Evolutionary conservation across 2,888 invertebrate genomes (phyloP), one percentile per base, ranked within the genome.

Genomic region (Drosophila hawaiiensis): DNA sequence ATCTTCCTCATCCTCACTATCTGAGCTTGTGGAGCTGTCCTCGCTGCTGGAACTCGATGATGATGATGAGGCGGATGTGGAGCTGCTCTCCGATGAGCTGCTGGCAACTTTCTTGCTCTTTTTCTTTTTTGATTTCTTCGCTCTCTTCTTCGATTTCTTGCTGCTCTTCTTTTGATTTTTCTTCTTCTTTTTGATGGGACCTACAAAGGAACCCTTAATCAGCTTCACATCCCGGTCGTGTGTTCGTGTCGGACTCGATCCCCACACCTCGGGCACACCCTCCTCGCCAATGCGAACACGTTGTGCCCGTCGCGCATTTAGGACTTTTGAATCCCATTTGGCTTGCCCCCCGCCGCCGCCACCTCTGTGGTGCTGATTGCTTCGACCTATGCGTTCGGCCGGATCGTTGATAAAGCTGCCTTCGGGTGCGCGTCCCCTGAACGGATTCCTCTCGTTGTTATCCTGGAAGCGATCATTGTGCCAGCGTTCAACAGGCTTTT

Each of bases 201-300:
- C 86, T 64, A 85, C 74, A 70, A 85, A 89, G 4, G 91, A 89
- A 12, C 83, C 89, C 37, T 84, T 87, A 0, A 91, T 73, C 0
- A 90, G 54, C 59, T 88, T 62, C 3, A 87, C 88, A 22, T 91
- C 84, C 19, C 80, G 69, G 22, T 83, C 80, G 29, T 94, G 95
- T 7, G 56, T n/a, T 7, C 95, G 94, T 0, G 94, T 89, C 0
- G 97, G 97, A 3, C 97, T 97, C 91, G 95, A 95, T 35, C 95
- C 96, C 97, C 97, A 97, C 59, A 97, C 94, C 70, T 95, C 94
- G 3, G 95, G 94, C 28, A 95, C 95, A 12, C 97, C 96, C 72
- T 95, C 93, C 82, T 95, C 94, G 2, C 97, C 97, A 53, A 97
- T 96, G 74, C 95, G 94, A 90, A 97, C 97, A 55, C 97, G 94